Percentiles rank a stretch among this genome's conserved stretches.
Evolutionary conservation across 2,888 invertebrate genomes (phyloP).

Genomic region (Eutolmus rufibarbis): DNA sequence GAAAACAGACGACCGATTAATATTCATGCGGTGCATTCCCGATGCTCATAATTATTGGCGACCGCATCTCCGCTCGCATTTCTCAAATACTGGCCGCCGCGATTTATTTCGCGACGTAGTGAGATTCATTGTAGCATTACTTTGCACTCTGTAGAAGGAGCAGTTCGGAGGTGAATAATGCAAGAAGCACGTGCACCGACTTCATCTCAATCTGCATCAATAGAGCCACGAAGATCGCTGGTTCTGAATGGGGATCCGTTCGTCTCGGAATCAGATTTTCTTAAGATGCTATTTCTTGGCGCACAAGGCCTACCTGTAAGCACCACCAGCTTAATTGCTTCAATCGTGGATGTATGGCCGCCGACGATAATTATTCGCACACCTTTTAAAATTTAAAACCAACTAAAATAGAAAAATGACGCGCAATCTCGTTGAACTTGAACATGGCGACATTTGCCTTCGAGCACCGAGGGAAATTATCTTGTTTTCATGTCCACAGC

Average conservation of each 20-base stretch:
- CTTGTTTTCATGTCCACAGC: background rate
- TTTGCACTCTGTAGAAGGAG: background rate
- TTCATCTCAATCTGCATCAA: background rate
- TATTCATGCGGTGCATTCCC: background rate
- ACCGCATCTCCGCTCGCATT: background rate
- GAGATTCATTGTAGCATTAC: background rate
- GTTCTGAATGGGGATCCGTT: background rate
- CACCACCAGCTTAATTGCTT: background rate
- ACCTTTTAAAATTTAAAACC: background rate
- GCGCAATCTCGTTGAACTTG: constrained; percentile 46
- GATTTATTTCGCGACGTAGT: background rate
- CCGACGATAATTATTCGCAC: constrained; percentile 2
- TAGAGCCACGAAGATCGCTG: background rate
- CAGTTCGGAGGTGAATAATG: background rate
- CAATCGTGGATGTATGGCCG: background rate
- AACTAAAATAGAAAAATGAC: constrained; percentile 45
- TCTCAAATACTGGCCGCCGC: background rate
- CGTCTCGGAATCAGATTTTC: background rate
- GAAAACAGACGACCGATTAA: background rate
- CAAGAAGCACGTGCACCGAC: background rate
- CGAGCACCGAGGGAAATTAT: background rate
- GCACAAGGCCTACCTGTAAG: background rate
- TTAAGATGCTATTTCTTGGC: background rate
- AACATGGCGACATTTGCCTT: constrained; percentile 45
- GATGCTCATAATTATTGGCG: background rate